These are phyloP conservation scores for Pycnonotus jocosus DNA, from an alignment of 2,113 vertebrate species.

Conservation along the genomic window DNA sequence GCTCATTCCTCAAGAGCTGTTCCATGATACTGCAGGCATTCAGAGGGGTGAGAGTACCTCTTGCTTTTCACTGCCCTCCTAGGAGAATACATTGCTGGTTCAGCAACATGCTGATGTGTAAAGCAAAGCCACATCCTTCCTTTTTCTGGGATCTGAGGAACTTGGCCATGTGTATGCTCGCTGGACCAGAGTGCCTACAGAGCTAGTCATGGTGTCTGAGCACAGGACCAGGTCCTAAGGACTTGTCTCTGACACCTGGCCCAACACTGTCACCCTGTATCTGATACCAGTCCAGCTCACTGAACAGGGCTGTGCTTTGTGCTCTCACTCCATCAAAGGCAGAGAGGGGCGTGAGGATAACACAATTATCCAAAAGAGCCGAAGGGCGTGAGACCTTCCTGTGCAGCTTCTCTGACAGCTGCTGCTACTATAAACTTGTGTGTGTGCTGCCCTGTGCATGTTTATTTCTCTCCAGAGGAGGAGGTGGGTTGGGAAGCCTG, in stretches of 20 bases:
- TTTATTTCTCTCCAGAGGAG: slow-evolving; percentile 41
- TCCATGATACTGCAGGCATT: not conserved
- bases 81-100: not conserved
- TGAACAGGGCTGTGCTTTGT: not conserved
- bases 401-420: not conserved
- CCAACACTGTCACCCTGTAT: not conserved
- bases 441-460: not conserved
- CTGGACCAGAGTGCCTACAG: not conserved
- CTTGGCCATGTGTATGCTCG: fast-evolving
- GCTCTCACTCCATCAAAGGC: not conserved
- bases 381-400: not conserved
- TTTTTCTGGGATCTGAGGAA: not conserved
- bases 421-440: not conserved
- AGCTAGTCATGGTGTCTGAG: not conserved
- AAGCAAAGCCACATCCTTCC: not conserved
- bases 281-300: not conserved
- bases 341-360: not conserved
- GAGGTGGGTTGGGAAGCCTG: not conserved
- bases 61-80: not conserved
- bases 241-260: not conserved
- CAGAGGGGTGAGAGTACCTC: not conserved
- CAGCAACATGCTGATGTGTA: not conserved
- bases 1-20: not conserved
- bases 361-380: not conserved
- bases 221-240: not conserved